Conservation (phyloP, 1,140 invertebrate genomes). For the Pectinophora gossypiella region DNA sequence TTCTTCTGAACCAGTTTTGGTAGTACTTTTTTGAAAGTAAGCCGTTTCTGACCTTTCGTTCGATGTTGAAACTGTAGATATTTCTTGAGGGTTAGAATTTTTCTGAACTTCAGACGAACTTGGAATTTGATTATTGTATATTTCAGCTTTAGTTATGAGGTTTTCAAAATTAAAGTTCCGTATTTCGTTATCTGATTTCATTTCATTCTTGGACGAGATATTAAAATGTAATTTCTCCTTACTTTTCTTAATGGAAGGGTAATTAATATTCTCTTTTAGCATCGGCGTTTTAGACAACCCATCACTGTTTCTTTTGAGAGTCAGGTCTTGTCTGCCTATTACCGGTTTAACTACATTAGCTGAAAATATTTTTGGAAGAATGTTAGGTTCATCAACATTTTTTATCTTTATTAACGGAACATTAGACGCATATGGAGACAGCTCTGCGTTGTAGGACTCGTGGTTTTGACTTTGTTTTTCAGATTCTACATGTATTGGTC, state of each 20-base stretch:
- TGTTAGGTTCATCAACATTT: slow-evolving; percentile 48
- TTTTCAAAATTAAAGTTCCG: slow-evolving; percentile 77
- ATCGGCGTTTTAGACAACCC: slow-evolving; percentile 36
- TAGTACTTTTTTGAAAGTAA: slow-evolving; percentile 65
- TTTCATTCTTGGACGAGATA: slow-evolving; percentile 27
- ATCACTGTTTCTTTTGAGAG: slow-evolving; percentile 53
- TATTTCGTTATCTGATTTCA: slow-evolving; percentile 55
- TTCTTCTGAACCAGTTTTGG: slow-evolving; percentile 40
- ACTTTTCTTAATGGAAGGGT: slow-evolving; percentile 33
- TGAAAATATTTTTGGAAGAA: slow-evolving; percentile 27
- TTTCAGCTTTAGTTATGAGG: slow-evolving; percentile 73
- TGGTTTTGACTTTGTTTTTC: slow-evolving; percentile 38
- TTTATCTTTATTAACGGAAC: slow-evolving; percentile 63
- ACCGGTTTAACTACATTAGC: slow-evolving; percentile 21
- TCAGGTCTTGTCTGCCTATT: slow-evolving; percentile 30
- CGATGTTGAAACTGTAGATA: slow-evolving; percentile 16
- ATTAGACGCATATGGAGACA: slow-evolving; percentile 28
- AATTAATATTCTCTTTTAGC: slow-evolving; percentile 52
- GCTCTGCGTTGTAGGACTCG: slow-evolving; percentile 28
- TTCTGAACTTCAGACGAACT: slow-evolving; percentile 58
- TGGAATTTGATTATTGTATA: slow-evolving; percentile 69
- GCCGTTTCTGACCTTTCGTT: slow-evolving; percentile 70
- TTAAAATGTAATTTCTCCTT: slow-evolving; percentile 32
- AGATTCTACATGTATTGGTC: slow-evolving; percentile 16
- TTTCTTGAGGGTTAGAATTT: slow-evolving; percentile 46